Base-by-base conservation (phyloP, 2,888 invertebrate genomes). In the Alloplasta piceator region DNA sequence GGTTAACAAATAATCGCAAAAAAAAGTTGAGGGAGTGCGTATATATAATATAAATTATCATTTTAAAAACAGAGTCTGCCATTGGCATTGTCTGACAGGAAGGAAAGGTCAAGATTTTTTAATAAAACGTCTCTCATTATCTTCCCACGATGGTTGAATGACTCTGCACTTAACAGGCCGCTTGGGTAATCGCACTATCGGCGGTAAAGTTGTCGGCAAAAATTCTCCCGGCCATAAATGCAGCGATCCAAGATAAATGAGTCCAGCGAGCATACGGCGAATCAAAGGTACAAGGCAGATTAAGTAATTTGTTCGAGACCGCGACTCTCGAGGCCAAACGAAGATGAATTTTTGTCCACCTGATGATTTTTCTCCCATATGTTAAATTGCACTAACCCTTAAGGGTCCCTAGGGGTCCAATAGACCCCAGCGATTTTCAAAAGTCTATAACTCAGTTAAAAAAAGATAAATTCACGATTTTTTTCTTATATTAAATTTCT, bases 211-310 rank as follows among this genome's bases (percentile, higher is more conserved):
- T 5, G 83, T 88, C 0, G 91, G 91, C 61, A 91, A 83, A 78
- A 89, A 91, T 86, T 91, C 90, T 16, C 91, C 91, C 5, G 91
- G 91, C 91, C 91, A 91, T 12, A 91, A 77, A 46, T 90, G 90
- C 67, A 90, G 56, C 1, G 87, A 87, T 12, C 90, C 88, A 39
- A 90, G 74, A 6, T 84, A 84, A 10, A 91, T 66, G 1, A 90
- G 74, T 14, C 88, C 88, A n/a, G 86, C 71, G 9, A 91, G 81
- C 6, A 89, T 70, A 0, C 87, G 82, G 26, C 87, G 89, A 41
- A 91, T 76, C 0, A 89, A 5, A 0, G 91, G 90, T 39, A 85
- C 84, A 6, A 91, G 46, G 3, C 88, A 72, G 9, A 76, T 84
- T 4, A 87, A 78, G 5, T 89, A 73, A 61, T 83, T 86, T 50